Evolutionary conservation across 2,888 invertebrate genomes (phyloP).

Genomic region (Andricus quercusramuli): DNA sequence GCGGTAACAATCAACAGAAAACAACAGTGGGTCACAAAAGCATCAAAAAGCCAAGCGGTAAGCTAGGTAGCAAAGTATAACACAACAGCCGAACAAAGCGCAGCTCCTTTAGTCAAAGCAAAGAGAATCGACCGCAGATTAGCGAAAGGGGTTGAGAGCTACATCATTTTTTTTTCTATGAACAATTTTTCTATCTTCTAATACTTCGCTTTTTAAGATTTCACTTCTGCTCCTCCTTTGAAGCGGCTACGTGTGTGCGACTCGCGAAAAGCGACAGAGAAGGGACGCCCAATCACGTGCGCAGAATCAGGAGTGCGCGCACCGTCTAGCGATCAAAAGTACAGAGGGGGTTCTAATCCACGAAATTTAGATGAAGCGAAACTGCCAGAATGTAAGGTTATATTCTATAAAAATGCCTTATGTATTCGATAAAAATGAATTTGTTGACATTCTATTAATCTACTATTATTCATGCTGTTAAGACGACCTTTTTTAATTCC

Average conservation of each 20-base stretch:
- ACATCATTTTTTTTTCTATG: constrained; percentile 18
- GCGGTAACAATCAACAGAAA: constrained; percentile 41
- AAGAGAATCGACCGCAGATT: constrained; percentile 44
- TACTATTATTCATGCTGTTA: background rate
- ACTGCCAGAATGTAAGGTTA: background rate
- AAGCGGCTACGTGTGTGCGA: constrained; percentile 61
- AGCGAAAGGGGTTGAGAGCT: constrained; percentile 38
- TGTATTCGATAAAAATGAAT: background rate
- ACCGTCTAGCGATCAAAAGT: constrained; percentile 73
- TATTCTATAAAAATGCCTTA: background rate
- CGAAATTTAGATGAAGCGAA: constrained; percentile 30
- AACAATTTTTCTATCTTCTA: constrained; percentile 29
- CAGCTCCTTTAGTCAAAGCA: constrained; percentile 39
- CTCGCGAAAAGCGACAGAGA: constrained; percentile 77
- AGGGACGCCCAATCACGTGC: constrained; percentile 78
- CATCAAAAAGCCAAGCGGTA: constrained; percentile 55
- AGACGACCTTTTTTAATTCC: background rate
- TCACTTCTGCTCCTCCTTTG: constrained; percentile 45
- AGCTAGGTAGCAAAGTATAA: constrained; percentile 48
- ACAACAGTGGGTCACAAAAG: constrained; percentile 48
- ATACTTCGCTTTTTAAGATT: constrained; percentile 31
- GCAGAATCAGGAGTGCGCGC: constrained; percentile 69
- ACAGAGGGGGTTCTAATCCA: constrained; percentile 50
- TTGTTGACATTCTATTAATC: background rate
- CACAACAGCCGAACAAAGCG: constrained; percentile 49